Evolutionary conservation across 2,113 vertebrate genomes (phyloP), one percentile per base, ranked within the genome.

Genomic region (Mesocricetus auratus): DNA sequence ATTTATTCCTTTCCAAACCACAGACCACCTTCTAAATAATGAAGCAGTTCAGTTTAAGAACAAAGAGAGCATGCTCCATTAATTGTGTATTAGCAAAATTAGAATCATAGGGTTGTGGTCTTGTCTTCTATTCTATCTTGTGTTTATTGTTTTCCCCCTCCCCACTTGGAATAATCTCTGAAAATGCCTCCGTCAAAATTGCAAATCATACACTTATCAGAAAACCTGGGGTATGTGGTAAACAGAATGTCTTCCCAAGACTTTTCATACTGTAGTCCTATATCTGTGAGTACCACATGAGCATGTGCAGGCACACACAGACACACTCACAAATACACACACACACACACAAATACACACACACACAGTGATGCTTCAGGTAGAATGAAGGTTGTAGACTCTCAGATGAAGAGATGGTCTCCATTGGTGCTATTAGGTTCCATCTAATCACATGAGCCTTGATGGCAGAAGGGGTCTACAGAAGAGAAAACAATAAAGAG

Each of bases 41-140:
- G 97, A 97, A 97, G 62, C 86, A 88, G 96, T 92, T 97, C 91
- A 94, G 93, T 94, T 97, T 97, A 98, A 97, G 39, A 94, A 98
- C 94, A 96, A 95, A 98, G 98, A 98, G 98, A 96, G 56, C 93
- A 91, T 98, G 89, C 88, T 66, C 8, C 95, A 95, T 97, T 98
- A 97, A 98, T 98, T 98, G 95, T 93, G 92, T 77, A 85, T 95
- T 96, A 98, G 91, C 96, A 96, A 97, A 47, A 86, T 39, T 60
- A 90, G 94, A 98, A 97, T 97, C 96, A 97, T 96, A 96, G 91
- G 95, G 90, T 92, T 94, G 88, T 96, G 97, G 87, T 97, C 94
- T 97, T 98, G 78, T 92, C 92, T 98, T 95, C 92, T 97, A 91
- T 94, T 87, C 98, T 77, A 97, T 96, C 98, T 97, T 89, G 7